Conservation (phyloP, 2,797 vertebrate genomes). For the Scarus forsteni region DNA sequence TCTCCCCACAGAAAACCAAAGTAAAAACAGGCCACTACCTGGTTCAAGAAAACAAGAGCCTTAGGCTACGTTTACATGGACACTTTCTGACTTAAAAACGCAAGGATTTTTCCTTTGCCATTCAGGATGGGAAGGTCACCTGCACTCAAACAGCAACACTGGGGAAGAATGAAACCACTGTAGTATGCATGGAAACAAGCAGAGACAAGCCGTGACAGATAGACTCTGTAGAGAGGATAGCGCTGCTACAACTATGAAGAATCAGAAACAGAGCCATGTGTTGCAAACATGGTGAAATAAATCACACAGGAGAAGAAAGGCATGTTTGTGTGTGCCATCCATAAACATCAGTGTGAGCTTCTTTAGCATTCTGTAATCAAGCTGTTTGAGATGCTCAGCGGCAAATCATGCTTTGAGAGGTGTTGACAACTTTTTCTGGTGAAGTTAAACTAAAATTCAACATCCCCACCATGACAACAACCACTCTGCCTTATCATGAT, state of each 20-base stretch:
- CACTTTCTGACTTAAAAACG: too few species aligned
- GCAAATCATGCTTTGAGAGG: slow-evolving; percentile 18
- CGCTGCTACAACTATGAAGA: too few species aligned
- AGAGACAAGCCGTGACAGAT: slow-evolving; percentile 51
- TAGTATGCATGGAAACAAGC: too few species aligned
- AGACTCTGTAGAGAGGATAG: slow-evolving; percentile 62
- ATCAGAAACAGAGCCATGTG: slow-evolving; percentile 63
- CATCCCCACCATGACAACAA: slow-evolving; percentile 46
- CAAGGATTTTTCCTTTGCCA: too few species aligned
- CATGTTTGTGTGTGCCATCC: slow-evolving; percentile 70
- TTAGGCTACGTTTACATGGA: too few species aligned
- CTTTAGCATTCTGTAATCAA: slow-evolving; percentile 71
- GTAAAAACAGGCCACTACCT: slow-evolving; percentile 44
- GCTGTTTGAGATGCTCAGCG: slow-evolving; percentile 33
- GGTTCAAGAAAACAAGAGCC: too few species aligned
- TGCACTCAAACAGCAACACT: too few species aligned
- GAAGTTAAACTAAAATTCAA: slow-evolving; percentile 51
- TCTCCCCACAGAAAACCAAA: slow-evolving; percentile 25
- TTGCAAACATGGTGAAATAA: slow-evolving; percentile 61
- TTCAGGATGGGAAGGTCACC: slow-evolving; percentile 81
- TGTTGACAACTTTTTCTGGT: slow-evolving; percentile 41
- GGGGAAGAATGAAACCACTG: too few species aligned
- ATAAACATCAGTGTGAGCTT: slow-evolving; percentile 66
- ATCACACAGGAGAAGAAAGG: slow-evolving; percentile 58
- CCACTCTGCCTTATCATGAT: slow-evolving; percentile 33